Conservation (phyloP, 2,113 vertebrate genomes). For the Mus pahari region DNA sequence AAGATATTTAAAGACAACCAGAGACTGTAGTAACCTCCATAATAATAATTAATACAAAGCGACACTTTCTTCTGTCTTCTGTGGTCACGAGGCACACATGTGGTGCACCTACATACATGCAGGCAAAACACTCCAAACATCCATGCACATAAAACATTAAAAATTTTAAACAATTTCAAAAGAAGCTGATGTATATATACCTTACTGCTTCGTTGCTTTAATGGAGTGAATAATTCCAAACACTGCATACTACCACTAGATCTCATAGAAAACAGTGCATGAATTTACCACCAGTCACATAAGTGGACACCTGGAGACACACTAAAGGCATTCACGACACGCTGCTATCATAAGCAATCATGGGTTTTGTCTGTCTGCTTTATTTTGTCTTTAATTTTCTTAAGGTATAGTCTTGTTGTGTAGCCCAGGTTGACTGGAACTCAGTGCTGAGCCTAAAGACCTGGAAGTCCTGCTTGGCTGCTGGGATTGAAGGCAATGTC, state of each 20-base stretch:
- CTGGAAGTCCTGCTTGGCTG: not conserved
- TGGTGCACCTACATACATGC: not conserved
- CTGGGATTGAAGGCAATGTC: not conserved
- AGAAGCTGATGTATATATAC: not conserved
- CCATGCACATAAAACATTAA: not conserved
- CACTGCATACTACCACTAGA: not conserved
- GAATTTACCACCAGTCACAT: not conserved
- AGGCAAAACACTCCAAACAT: not conserved
- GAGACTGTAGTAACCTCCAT: no score
- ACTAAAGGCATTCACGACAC: conserved; percentile 14
- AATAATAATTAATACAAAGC: no score
- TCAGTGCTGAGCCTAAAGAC: not conserved
- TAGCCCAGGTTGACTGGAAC: not conserved
- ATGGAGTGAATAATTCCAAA: conserved; percentile 7
- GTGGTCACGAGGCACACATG: not conserved
- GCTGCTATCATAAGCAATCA: conserved; percentile 1
- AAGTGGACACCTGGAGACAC: not conserved
- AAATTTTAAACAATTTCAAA: not conserved
- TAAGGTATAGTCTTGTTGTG: not conserved
- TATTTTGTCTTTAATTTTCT: not conserved
- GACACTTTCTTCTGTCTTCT: not conserved
- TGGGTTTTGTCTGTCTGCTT: not conserved
- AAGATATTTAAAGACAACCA: no score
- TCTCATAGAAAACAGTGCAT: not conserved
- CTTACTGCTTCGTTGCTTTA: not conserved